These are phyloP conservation scores for Pelvicachromis taeniatus DNA, from an alignment of 2,113 vertebrate genomes.

Conservation along the genomic window DNA sequence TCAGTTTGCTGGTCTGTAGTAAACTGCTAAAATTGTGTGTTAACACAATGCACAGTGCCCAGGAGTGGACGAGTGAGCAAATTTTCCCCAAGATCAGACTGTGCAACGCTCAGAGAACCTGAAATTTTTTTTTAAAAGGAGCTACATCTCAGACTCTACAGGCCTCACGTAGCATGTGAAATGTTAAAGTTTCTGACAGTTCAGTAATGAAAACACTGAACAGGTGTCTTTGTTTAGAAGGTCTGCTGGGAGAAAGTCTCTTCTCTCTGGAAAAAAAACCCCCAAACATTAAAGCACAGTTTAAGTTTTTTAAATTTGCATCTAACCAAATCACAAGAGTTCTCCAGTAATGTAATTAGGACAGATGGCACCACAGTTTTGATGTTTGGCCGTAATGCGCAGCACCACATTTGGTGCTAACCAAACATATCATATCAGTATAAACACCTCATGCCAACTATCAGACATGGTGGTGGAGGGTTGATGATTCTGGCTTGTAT, in stretches of 20 bases:
- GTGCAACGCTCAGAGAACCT: neutral
- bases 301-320: neutral
- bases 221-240: neutral
- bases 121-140: neutral
- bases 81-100: neutral
- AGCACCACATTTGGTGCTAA: neutral
- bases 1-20: neutral
- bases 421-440: neutral
- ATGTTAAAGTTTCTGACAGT: neutral
- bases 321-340: neutral
- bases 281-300: neutral
- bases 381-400: neutral
- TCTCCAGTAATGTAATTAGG: neutral
- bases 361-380: neutral
- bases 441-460: neutral
- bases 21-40: neutral
- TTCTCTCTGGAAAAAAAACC: neutral
- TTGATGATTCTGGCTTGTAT: neutral
- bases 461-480: neutral
- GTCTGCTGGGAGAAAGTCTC: neutral
- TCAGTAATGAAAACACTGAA: neutral
- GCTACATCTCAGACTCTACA: neutral
- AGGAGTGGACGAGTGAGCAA: neutral
- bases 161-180: neutral
- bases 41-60: neutral